Evolutionary conservation across 2,113 vertebrate genomes (phyloP).

Genomic region (Mormoops blainvillei): DNA sequence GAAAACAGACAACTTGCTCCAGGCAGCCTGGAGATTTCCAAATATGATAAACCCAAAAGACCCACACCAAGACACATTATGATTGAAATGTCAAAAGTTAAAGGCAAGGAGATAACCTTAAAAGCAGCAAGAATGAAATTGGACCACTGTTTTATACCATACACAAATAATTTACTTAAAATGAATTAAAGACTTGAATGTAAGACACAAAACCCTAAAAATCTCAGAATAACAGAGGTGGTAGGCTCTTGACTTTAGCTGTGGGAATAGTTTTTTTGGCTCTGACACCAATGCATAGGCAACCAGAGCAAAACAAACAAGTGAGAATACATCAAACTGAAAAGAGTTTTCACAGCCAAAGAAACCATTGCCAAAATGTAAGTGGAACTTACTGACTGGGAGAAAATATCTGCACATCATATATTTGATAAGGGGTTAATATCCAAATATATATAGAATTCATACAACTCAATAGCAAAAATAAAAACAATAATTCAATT

Average conservation of each 20-base stretch:
- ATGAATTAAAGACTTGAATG: not conserved
- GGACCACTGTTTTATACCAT: not conserved
- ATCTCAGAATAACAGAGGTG: not conserved
- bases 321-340: not conserved
- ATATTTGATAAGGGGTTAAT: not conserved
- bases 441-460: not conserved
- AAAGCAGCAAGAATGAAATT: not conserved
- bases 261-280: not conserved
- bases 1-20: not conserved
- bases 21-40: not conserved
- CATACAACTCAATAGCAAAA: not conserved
- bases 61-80: not conserved
- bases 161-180: not conserved
- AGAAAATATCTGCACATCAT: not conserved
- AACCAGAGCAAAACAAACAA: not conserved
- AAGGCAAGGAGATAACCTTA: not conserved
- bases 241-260: not conserved
- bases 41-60: not conserved
- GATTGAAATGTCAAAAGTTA: not conserved
- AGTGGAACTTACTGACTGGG: not conserved
- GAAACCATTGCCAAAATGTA: not conserved
- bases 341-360: not conserved
- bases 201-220: not conserved
- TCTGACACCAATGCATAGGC: not conserved
- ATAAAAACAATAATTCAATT: not conserved